Percentiles rank a stretch among this genome's conserved stretches.
Evolutionary conservation across 1,140 invertebrate genomes (phyloP).

Genomic region (Triops longicaudatus): DNA sequence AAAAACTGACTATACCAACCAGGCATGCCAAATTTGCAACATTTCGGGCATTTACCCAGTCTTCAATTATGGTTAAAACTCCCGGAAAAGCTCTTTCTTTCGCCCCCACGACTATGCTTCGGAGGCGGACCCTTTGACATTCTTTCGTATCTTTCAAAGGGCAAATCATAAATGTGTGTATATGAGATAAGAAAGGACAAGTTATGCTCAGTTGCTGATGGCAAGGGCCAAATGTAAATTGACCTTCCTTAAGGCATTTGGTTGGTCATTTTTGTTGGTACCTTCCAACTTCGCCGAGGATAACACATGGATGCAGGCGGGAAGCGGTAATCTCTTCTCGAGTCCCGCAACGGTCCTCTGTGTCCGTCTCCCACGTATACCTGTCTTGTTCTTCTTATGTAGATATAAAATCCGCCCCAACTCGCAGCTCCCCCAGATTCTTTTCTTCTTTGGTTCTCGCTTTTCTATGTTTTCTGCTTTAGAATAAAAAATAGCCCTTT

Average conservation of each 20-base stretch:
- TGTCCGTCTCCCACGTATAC: neutral
- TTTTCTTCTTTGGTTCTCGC: neutral
- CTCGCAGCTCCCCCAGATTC: neutral
- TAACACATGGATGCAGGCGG: neutral
- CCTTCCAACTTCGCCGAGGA: neutral
- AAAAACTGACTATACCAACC: neutral
- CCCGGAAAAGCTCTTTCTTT: neutral
- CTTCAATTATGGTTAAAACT: neutral
- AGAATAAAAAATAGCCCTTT: neutral
- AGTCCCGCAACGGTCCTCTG: constrained; percentile 1
- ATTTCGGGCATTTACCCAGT: neutral
- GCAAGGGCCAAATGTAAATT: constrained; percentile 6
- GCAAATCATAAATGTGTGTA: neutral
- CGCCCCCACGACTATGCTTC: neutral
- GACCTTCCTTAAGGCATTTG: neutral
- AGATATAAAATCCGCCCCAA: constrained; percentile 8
- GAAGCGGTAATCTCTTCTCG: neutral
- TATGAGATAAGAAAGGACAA: constrained; percentile 3
- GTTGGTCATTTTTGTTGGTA: constrained; percentile 12
- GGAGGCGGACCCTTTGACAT: neutral
- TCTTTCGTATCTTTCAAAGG: neutral
- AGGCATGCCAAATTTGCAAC: neutral
- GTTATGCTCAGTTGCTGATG: neutral
- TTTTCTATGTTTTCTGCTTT: neutral
- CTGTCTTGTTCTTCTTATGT: constrained; percentile 2